phyloP scores from a whole-genome alignment of 2,113 vertebrate species.

The Bettongia penicillata region DNA sequence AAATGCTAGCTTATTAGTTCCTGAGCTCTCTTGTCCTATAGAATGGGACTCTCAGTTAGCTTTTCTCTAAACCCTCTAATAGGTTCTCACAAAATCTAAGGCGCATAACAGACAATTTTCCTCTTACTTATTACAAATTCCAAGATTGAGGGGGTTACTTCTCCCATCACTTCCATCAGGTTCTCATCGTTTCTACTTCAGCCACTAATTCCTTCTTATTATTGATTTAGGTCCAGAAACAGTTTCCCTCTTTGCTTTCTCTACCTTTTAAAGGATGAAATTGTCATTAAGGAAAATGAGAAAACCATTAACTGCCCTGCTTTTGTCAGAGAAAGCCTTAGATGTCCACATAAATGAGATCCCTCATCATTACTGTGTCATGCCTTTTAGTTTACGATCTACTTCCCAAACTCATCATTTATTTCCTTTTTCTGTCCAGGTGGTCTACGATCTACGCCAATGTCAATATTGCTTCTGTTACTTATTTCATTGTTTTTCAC shows the following conservation, averaged over 20 bases:
- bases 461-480: not conserved
- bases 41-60: not conserved
- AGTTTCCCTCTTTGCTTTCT: not conserved
- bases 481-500: not conserved
- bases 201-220: not conserved
- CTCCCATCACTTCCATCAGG: not conserved
- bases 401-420: not conserved
- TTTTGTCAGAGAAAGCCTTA: not conserved
- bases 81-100: not conserved
- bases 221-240: not conserved
- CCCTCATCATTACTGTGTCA: not conserved
- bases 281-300: not conserved
- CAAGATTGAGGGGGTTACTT: not conserved
- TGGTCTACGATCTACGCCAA: not conserved
- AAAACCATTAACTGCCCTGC: not conserved
- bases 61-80: not conserved
- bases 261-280: not conserved
- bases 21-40: not conserved
- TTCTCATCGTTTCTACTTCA: not conserved
- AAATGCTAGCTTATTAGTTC: not conserved
- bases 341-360: not conserved
- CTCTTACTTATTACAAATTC: not conserved
- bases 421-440: not conserved
- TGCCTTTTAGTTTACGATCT: not conserved
- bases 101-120: not conserved